A percentile compares a stretch with the other conserved stretches of the same genome.
Conservation (phyloP, 2,113 vertebrate genomes). For the Piprites chloris region DNA sequence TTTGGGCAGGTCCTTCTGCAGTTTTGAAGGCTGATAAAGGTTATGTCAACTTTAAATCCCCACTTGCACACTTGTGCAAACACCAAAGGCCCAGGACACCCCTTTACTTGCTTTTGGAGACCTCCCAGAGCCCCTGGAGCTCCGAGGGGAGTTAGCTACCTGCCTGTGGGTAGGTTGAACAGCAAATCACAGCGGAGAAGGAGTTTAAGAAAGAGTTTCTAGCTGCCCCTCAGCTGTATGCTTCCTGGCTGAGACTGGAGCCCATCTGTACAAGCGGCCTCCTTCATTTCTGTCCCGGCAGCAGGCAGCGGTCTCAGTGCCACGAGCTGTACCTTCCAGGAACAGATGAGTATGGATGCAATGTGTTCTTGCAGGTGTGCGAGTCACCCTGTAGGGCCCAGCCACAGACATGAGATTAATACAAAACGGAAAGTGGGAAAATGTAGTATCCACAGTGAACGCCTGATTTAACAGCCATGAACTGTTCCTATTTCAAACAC, state of each 20-base stretch:
- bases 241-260: not conserved
- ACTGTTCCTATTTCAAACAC: not conserved
- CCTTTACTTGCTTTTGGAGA: not conserved
- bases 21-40: not conserved
- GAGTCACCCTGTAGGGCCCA: not conserved
- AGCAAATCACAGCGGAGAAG: not conserved
- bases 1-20: not conserved
- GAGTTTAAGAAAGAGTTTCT: not conserved
- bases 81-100: not conserved
- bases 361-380: accelerated
- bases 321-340: not conserved
- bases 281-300: not conserved
- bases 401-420: not conserved
- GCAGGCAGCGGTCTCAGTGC: not conserved
- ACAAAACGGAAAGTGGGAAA: not conserved
- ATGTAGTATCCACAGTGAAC: not conserved
- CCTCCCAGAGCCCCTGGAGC: not conserved
- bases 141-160: not conserved
- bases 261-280: not conserved
- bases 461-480: not conserved
- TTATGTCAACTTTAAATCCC: not conserved
- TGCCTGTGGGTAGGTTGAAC: not conserved
- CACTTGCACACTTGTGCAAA: not conserved
- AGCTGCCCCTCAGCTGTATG: not conserved
- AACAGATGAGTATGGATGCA: not conserved